Evolutionary conservation across 2,888 invertebrate genomes (phyloP), one percentile per base, ranked within the genome.

Genomic region (Hanleya hanleyi): DNA sequence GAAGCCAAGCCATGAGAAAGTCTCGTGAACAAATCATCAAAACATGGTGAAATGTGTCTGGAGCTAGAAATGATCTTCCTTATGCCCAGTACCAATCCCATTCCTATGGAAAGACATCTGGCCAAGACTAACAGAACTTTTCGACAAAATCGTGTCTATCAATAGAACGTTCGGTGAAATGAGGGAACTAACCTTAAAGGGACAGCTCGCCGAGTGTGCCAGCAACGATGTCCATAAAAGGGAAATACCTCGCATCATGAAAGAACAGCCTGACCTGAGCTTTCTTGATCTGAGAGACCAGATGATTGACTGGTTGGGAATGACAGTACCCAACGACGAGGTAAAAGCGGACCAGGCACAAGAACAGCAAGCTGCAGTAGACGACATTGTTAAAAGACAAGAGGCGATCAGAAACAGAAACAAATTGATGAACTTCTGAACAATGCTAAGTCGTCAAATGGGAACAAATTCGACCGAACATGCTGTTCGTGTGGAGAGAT

Each of bases 271-370:
- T 18, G 49, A n/a, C 18, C 18, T 70, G 18, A 41, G 18, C 22
- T 70, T 66, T 26, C 50, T 64, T 29, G 64, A 70, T 41, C 37
- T 70, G 15, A 32, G 70, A 29, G 70, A 70, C 22, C 36, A 57
- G 7, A 38, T 47, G 15, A 38, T 67, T 7, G 26, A 33, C 18
- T 68, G 68, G 61, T 7, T 67, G 6, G 64, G 68, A 22, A 35
- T 15, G 12, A 18, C 12, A 57, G 9, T 9, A 15, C 9, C 9
- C 12, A 57, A 9, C n/a, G 9, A 18, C 7, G 29, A 18, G 9
- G 26, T 9, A 12, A 57, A 29, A 29, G 29, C 12, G n/a, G 47
- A 9, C 12, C n/a, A 9, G n/a, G 9, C 26, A 12, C 12, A 57
- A 26, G 57, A 57, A 57, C 9, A 18, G 7, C n/a, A 18, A 9